A percentile compares a stretch with the other conserved stretches of the same genome.
These are phyloP conservation scores for Bos indicus DNA, from an alignment of 2,113 vertebrate species.

Conservation along the genomic window DNA sequence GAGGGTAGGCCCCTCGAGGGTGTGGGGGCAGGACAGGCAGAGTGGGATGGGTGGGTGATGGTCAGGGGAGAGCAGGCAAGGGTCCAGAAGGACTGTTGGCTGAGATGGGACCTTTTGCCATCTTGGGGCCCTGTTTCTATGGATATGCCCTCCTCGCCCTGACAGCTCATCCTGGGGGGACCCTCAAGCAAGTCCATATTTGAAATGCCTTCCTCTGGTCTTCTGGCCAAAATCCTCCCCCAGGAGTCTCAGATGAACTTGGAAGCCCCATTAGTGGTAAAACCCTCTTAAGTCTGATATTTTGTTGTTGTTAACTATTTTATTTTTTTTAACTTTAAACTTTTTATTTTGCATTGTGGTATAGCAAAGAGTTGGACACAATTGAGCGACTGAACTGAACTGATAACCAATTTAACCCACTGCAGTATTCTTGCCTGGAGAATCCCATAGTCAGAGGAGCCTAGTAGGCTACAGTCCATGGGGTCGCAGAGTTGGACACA, in stretches of 20 bases:
- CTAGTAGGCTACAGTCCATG: background rate
- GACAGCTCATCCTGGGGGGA: background rate
- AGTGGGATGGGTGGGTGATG: background rate
- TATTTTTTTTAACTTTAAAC: background rate
- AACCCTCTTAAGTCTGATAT: background rate
- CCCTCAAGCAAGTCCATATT: background rate
- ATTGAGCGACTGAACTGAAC: too few species aligned
- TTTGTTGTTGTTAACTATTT: background rate
- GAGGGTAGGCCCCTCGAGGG: background rate
- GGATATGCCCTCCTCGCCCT: too few species aligned
- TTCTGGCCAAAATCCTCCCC: background rate
- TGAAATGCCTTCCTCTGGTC: background rate
- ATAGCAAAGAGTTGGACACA: background rate
- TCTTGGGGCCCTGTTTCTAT: background rate
- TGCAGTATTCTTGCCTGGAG: background rate
- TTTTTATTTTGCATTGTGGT: background rate
- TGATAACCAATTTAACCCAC: background rate
- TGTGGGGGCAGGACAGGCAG: background rate
- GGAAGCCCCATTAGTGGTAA: background rate
- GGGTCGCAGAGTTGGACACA: accelerated
- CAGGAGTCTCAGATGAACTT: background rate
- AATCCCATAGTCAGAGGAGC: background rate
- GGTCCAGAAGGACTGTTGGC: background rate
- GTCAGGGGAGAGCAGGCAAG: background rate
- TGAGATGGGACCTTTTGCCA: background rate